These are phyloP conservation scores for Lithodes maja DNA, from an alignment of 2,888 invertebrate species.

Conservation along the genomic window DNA sequence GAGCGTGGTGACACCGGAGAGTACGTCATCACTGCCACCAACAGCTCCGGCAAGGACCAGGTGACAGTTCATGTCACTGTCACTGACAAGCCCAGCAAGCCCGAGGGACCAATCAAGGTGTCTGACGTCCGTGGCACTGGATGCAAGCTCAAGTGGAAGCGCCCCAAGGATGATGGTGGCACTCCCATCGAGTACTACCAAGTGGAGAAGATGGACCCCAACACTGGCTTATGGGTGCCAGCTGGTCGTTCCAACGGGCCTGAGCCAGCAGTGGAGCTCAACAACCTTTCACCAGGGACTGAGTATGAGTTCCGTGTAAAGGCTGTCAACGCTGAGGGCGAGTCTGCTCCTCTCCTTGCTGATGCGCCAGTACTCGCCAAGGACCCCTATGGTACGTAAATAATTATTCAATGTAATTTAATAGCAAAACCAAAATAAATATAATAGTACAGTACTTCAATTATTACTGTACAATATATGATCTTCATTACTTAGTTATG, in stretches of 20 bases:
- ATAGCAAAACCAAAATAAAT: too few relatives aligned
- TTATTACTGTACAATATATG: background rate
- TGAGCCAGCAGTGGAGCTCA: conserved; percentile 83
- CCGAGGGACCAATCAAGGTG: conserved; percentile 91
- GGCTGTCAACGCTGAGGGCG: conserved; percentile 96
- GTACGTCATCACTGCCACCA: conserved; percentile 89
- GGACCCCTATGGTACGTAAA: conserved; percentile 89
- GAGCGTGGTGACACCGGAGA: conserved; percentile 89
- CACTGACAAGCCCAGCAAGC: conserved; percentile 90
- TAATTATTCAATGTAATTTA: too few relatives aligned
- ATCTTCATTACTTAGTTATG: background rate
- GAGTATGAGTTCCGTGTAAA: conserved; percentile 97
- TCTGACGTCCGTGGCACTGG: conserved; percentile 94
- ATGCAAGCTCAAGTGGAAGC: conserved; percentile 95
- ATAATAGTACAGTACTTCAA: too few relatives aligned
- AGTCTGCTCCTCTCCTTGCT: conserved; percentile 93
- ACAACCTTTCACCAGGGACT: conserved; percentile 89
- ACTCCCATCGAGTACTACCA: conserved; percentile 96
- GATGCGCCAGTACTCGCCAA: conserved; percentile 93
- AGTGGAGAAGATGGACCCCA: conserved; percentile 94
- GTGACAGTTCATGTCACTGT: conserved; percentile 88
- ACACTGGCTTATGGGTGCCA: conserved; percentile 91
- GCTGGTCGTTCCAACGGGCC: conserved; percentile 83
- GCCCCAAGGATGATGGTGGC: conserved; percentile 96
- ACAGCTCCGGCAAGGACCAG: conserved; percentile 89